Percentiles rank a stretch among this genome's conserved stretches.
Conservation (phyloP, 2,888 invertebrate genomes). For the Oligia fasciuncula region DNA sequence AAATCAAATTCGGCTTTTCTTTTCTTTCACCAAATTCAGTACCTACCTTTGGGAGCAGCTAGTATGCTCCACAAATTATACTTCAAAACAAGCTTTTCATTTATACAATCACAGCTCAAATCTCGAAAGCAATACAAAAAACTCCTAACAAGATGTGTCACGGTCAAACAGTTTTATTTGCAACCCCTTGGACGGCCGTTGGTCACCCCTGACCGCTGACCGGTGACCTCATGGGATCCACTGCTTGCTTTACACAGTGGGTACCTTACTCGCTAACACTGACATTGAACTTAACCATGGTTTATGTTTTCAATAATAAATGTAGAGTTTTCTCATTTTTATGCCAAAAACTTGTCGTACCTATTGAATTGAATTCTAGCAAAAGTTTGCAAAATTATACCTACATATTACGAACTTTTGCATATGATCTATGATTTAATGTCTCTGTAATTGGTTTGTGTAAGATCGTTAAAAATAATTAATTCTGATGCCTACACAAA, state of each 20-base stretch:
- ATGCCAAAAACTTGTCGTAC: neutral
- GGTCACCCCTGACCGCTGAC: conserved; percentile 86
- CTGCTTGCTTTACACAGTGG: conserved; percentile 70
- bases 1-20: neutral
- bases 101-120: neutral
- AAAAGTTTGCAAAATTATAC: neutral
- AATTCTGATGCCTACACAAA: neutral
- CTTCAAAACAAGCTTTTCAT: neutral
- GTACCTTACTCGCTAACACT: conserved; percentile 62
- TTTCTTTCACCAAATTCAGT: neutral
- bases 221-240: conserved; percentile 84
- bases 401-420: neutral
- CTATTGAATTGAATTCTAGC: neutral
- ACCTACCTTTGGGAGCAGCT: neutral
- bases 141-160: conserved; percentile 58
- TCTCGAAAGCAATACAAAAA: neutral
- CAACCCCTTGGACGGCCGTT: conserved; percentile 85
- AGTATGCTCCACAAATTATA: neutral
- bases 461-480: neutral
- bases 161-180: conserved; percentile 80
- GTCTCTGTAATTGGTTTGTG: neutral
- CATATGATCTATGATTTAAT: neutral
- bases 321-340: conserved; percentile 1
- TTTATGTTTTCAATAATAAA: conserved; percentile 38
- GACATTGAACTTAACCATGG: conserved; percentile 80